Evolutionary conservation across 1,140 invertebrate genomes (phyloP).

Genomic region (Drosophila kohkoa): DNA sequence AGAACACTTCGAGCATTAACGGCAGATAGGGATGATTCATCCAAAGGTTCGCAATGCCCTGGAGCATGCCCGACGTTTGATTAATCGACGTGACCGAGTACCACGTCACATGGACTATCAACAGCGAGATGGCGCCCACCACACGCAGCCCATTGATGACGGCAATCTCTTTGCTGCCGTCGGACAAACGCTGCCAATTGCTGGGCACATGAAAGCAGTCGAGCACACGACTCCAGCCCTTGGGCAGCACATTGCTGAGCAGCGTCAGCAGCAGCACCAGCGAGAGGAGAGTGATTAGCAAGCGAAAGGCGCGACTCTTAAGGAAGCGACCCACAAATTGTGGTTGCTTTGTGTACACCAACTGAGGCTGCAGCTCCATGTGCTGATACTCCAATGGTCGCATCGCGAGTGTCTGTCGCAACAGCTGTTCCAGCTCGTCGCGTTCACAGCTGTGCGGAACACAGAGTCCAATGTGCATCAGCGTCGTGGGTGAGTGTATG

Average conservation of each 20-base stretch:
- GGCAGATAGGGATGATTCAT: slow-evolving; percentile 36
- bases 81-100: slow-evolving; percentile 40
- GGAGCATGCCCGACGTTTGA: slow-evolving; percentile 20
- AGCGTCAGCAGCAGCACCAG: background rate
- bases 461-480: slow-evolving; percentile 59
- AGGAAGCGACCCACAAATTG: slow-evolving; percentile 12
- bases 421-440: slow-evolving; percentile 37
- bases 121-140: slow-evolving; percentile 23
- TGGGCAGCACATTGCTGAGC: background rate
- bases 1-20: slow-evolving; percentile 53
- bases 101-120: slow-evolving; percentile 47
- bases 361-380: slow-evolving; percentile 32
- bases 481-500: background rate
- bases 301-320: background rate
- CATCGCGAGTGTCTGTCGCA: background rate
- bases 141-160: slow-evolving; percentile 60
- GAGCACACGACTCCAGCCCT: background rate
- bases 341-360: slow-evolving; percentile 42
- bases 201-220: slow-evolving; percentile 45
- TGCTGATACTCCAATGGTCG: background rate
- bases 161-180: slow-evolving; percentile 39
- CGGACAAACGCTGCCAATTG: slow-evolving; percentile 48
- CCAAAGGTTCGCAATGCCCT: slow-evolving; percentile 3
- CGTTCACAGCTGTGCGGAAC: slow-evolving; percentile 40
- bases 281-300: slow-evolving; percentile 14